A percentile compares a stretch with the other conserved stretches of the same genome.
These are phyloP conservation scores for Chrysochloris asiatica DNA, from an alignment of 2,113 vertebrate species.

Conservation along the genomic window DNA sequence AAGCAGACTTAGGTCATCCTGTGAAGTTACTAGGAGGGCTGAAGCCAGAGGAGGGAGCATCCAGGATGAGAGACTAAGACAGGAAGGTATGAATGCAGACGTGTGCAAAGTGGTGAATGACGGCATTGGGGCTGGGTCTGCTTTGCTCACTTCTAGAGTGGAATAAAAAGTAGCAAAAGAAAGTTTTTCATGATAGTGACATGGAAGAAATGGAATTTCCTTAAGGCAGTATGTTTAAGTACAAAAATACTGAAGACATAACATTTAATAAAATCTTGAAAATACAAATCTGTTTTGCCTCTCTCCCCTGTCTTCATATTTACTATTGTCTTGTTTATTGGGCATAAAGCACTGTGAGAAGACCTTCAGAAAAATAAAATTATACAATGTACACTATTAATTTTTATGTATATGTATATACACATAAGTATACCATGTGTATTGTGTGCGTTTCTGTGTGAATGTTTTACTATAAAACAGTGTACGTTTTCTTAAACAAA, in stretches of 20 bases:
- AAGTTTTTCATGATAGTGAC: no score
- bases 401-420: background rate
- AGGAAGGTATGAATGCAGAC: background rate
- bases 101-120: fast-evolving
- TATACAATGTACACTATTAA: constrained; percentile 17
- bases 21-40: background rate
- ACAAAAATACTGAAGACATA: background rate
- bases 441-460: no score
- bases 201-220: background rate
- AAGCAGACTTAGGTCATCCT: background rate
- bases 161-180: background rate
- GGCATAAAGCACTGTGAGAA: background rate
- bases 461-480: no score
- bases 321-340: background rate
- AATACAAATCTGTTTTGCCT: background rate
- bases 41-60: background rate
- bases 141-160: background rate
- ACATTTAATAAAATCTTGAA: background rate
- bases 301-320: background rate
- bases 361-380: constrained; percentile 20
- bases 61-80: background rate
- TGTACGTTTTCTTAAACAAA: background rate
- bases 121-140: background rate
- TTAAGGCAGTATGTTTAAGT: background rate
- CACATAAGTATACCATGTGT: background rate